These are phyloP conservation scores for Tolmerus cingulatus DNA, from an alignment of 2,888 invertebrate genomes.

Conservation along the genomic window DNA sequence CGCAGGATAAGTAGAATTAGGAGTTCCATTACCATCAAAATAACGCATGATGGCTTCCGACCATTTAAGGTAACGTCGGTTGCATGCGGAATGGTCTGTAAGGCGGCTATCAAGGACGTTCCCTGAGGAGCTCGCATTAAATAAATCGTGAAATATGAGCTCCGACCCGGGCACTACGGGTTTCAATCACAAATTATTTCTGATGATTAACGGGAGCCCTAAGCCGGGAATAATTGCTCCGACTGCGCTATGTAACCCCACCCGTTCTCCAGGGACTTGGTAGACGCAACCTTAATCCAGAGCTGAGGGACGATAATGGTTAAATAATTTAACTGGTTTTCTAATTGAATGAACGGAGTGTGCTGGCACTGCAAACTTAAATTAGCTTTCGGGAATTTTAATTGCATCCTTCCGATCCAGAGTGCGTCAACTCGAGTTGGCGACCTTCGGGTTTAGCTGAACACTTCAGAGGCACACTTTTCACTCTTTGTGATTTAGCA, in stretches of 20 bases:
- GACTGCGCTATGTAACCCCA: not conserved
- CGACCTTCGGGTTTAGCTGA: not conserved
- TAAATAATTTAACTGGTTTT: slow-evolving; percentile 7
- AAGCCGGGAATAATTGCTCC: slow-evolving; percentile 4
- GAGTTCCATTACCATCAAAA: slow-evolving; percentile 37
- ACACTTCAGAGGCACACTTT: slow-evolving; percentile 14
- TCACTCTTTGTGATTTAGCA: slow-evolving; percentile 44
- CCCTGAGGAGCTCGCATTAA: slow-evolving; percentile 3
- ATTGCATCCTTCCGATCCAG: slow-evolving; percentile 29
- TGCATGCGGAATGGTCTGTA: not conserved
- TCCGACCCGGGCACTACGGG: not conserved
- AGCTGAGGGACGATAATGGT: not conserved
- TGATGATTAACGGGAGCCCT: slow-evolving; percentile 3
- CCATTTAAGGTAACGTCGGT: slow-evolving; percentile 22
- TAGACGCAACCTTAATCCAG: not conserved
- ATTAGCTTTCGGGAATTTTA: slow-evolving; percentile 43
- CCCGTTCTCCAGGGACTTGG: not conserved
- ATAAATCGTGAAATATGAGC: slow-evolving; percentile 33
- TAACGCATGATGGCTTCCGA: slow-evolving; percentile 12
- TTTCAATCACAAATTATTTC: slow-evolving; percentile 32
- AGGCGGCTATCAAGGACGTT: not conserved
- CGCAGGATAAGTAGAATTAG: slow-evolving; percentile 28
- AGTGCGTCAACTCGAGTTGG: not conserved
- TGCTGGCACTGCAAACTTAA: not conserved
- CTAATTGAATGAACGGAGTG: slow-evolving; percentile 21